Base-by-base conservation (phyloP, 2,797 vertebrate genomes). In the Sebastes vulpes region DNA sequence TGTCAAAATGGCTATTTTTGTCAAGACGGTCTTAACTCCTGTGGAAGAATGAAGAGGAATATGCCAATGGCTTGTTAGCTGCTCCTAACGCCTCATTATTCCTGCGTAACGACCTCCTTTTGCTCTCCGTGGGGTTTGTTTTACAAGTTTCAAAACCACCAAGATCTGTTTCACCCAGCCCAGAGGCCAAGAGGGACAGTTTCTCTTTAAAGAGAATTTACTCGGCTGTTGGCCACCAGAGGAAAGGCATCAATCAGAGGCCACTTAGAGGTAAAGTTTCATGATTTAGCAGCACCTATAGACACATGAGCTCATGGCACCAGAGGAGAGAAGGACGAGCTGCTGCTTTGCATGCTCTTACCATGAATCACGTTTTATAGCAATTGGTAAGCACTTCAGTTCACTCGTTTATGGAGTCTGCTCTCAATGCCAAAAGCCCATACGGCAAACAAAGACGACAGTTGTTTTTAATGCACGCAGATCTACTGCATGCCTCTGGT, bases 251-350 rank as follows among this genome's bases (percentile, higher is more conserved):
- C 83, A 85, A 91, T 94, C 90, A 89, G 75, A 53, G 52, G 69
- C 69, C 79, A 86, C 79, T 92, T 76, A 53, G 31, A 89, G 86
- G 59, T 82, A 79, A 88, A 80, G 65, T 81, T 90, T 91, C 76
- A 79, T 16, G 9, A 82, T 83, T 71, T 73, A 72, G 68, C 50
- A 57, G 56, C 72, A 74, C 72, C 82, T 79, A 72, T 21, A 68
- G 72, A 82, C 56, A 57, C 46, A 82, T 73, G 78, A 91, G 65
- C 77, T 81, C 78, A 70, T 21, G 53, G 74, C 73, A 71, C 26
- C 25, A 59, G 73, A 46, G 14, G 32, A 79, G 63, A 46, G 68
- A 32, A 67, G 16, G 42, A 72, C n/a, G 25, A 57, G 72, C 65
- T 54, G 71, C 28, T 26, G 76, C 69, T 83, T 72, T 72, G 72